These are phyloP conservation scores for Ornithoptera alexandrae DNA, from an alignment of 2,888 invertebrate species.

Conservation along the genomic window DNA sequence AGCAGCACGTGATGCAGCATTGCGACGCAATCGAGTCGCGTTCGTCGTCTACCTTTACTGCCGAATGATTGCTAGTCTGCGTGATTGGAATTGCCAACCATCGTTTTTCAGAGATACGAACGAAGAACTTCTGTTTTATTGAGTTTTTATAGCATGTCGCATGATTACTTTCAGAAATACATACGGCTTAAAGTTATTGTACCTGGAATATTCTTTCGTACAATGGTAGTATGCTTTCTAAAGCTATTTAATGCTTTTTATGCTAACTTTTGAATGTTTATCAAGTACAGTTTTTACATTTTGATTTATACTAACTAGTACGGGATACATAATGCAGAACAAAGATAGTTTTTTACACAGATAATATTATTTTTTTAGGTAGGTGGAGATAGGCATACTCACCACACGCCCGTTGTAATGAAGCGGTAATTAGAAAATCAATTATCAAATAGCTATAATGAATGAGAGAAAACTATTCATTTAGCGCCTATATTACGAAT, in stretches of 20 bases:
- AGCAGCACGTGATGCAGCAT: conserved; percentile 41
- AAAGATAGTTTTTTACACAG: too few relatives aligned
- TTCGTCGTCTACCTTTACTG: conserved; percentile 64
- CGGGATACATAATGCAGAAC: too few relatives aligned
- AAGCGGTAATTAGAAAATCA: too few relatives aligned
- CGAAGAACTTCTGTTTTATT: conserved; percentile 61
- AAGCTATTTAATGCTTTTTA: not conserved
- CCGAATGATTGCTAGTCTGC: conserved; percentile 75
- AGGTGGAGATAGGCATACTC: too few relatives aligned
- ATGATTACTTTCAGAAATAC: conserved; percentile 29
- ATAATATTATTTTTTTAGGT: too few relatives aligned
- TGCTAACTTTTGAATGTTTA: too few relatives aligned
- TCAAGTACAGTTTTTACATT: too few relatives aligned
- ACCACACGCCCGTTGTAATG: too few relatives aligned
- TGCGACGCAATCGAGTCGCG: conserved; percentile 55
- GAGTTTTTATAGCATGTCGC: conserved; percentile 50
- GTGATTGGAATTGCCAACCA: conserved; percentile 73
- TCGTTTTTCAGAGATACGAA: conserved; percentile 59
- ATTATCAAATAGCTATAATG: too few relatives aligned
- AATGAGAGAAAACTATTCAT: too few relatives aligned
- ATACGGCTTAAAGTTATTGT: conserved; percentile 5
- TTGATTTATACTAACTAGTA: too few relatives aligned
- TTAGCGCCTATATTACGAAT: too few relatives aligned
- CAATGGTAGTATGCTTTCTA: not conserved
- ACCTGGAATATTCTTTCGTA: not conserved